Evolutionary conservation across 2,797 vertebrate species (phyloP), one percentile per base, ranked within the genome.

Genomic region (Falco columbarius): DNA sequence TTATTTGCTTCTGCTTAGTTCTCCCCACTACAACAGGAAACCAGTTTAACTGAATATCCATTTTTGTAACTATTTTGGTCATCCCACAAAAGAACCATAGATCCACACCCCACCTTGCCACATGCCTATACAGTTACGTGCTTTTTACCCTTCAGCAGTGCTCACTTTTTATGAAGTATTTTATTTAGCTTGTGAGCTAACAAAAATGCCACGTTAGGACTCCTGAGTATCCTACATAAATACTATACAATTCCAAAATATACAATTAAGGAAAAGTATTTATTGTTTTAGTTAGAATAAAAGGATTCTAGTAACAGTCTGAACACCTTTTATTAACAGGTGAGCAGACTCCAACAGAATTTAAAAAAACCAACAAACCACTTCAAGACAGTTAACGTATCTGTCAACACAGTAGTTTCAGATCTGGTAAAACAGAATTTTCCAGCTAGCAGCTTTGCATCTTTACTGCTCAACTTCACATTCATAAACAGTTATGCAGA

Each of bases 351-450:
- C 32, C 27, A 92, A 66, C 22, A 77, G 54, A 92, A 89, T 47
- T 38, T 1, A 5, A 18, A 67, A 52, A 52, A 38, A 1, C 0
- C 32, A 52, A n/a, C 24, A 42, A 40, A 10, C 29, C 18, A 56
- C 54, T 55, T 51, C 26, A 51, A 44, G 67, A 58, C 34, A 72
- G 32, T 76, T 82, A 82, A 88, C 1, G 0, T 21, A 72, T 82
- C 71, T 88, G 63, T 52, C 58, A 91, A 51, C 20, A 79, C 29
- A 46, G 55, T 19, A 38, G 17, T 70, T 92, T 92, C 82, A 70
- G 67, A 66, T 42, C 72, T 70, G 26, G 22, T 56, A 86, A 32
- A 91, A 32, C 29, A 71, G 58, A 93, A 54, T 79, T 72, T 74
- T 81, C 36, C 51, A 92, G 56, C 22, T 63, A 81, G 36, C n/a